A percentile compares a stretch with the other conserved stretches of the same genome.
Evolutionary conservation across 2,113 vertebrate species (phyloP).

Genomic region (Eurypyga helias): DNA sequence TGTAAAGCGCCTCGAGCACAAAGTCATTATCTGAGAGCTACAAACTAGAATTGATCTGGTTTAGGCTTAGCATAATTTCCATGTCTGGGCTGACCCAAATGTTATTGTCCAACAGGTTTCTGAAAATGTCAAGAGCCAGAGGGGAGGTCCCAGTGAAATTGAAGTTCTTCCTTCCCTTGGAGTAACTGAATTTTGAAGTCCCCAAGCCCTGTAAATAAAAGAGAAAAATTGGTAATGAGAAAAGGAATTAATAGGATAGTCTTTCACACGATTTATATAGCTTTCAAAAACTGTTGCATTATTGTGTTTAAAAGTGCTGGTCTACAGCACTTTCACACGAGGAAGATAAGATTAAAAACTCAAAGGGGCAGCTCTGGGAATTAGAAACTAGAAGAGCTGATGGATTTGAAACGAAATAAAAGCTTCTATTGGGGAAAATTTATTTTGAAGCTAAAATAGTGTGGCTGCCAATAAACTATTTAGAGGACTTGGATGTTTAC

Average conservation of each 20-base stretch:
- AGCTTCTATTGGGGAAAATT: conserved; percentile 40
- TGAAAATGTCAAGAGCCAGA: conserved; percentile 62
- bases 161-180: neutral
- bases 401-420: conserved; percentile 60
- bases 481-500: neutral
- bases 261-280: conserved; percentile 36
- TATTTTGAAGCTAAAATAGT: conserved; percentile 25
- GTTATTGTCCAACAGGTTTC: conserved; percentile 30
- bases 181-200: conserved; percentile 55
- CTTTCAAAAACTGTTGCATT: conserved; percentile 56
- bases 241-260: conserved; percentile 54
- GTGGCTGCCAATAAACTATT: conserved; percentile 8
- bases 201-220: conserved; percentile 35
- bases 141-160: conserved; percentile 36
- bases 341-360: conserved; percentile 65
- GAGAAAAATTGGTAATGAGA: conserved; percentile 48
- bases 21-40: conserved; percentile 10
- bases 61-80: conserved; percentile 38
- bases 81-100: neutral
- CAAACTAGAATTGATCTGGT: conserved; percentile 33
- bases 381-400: conserved; percentile 41
- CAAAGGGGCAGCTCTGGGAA: conserved; percentile 47
- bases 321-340: conserved; percentile 31
- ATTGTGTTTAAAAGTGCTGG: conserved; percentile 58
- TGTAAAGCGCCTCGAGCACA: conserved; percentile 13